A percentile compares a stretch with the other conserved stretches of the same genome.
These are phyloP conservation scores for Halichondria panicea DNA, from an alignment of 37 sponge, comb jelly and placozoan species.

Conservation along the genomic window DNA sequence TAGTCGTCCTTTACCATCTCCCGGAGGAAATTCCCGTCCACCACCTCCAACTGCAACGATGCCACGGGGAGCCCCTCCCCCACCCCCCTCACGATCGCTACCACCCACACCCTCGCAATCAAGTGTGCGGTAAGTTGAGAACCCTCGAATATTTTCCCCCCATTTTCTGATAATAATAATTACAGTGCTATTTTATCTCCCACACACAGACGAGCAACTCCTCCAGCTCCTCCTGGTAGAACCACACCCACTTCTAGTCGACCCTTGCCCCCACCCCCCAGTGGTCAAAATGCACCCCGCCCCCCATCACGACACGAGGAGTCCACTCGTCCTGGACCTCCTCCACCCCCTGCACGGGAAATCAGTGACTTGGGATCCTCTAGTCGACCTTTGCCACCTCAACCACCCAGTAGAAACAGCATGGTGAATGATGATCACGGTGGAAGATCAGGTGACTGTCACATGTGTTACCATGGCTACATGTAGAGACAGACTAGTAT, in stretches of 20 bases:
- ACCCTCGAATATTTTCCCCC: too few relatives aligned
- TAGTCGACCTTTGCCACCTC: conserved; percentile 14
- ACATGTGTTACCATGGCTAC: too few relatives aligned
- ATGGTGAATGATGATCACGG: conserved; percentile 4
- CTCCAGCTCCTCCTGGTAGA: conserved; percentile 13
- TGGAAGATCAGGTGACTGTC: too few relatives aligned
- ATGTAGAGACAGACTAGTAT: too few relatives aligned
- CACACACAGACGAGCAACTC: background rate
- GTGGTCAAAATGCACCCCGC: too few relatives aligned
- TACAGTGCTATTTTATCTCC: background rate
- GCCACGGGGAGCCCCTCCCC: conserved; percentile 36
- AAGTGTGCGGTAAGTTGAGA: too few relatives aligned
- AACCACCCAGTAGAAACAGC: background rate
- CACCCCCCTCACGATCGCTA: conserved; percentile 20
- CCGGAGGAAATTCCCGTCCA: too few relatives aligned
- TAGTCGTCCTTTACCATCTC: background rate
- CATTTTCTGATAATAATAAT: background rate
- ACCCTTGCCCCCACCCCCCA: conserved; percentile 27
- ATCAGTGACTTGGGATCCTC: background rate
- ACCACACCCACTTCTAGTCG: background rate
- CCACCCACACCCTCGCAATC: background rate
- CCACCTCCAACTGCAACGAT: too few relatives aligned
- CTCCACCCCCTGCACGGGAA: background rate
- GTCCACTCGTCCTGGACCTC: too few relatives aligned
- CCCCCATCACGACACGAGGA: too few relatives aligned